phyloP scores from a whole-genome alignment of 2,113 vertebrate species.

The Oncorhynchus keta region DNA sequence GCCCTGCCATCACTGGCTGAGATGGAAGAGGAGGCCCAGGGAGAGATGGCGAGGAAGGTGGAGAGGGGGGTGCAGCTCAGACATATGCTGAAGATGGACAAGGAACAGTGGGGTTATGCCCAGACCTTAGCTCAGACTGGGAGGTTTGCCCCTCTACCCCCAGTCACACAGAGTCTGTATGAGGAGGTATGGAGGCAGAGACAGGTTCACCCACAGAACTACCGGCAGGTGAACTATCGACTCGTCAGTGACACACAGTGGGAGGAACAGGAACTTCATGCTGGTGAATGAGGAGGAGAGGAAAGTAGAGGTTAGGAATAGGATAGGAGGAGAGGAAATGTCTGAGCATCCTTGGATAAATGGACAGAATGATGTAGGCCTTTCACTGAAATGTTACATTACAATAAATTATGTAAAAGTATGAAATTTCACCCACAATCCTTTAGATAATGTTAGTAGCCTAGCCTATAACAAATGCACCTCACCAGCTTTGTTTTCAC shows the following conservation, averaged over 20 bases:
- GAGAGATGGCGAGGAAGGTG: slow-evolving; percentile 38
- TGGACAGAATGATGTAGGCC: too few relatives aligned
- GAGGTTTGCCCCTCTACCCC: slow-evolving; percentile 51
- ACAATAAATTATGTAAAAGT: too few relatives aligned
- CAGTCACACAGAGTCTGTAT: slow-evolving; percentile 56
- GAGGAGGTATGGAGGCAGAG: slow-evolving; percentile 62
- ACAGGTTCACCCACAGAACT: slow-evolving; percentile 44
- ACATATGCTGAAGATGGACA: slow-evolving; percentile 60
- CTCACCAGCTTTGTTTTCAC: too few relatives aligned
- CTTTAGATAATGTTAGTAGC: too few relatives aligned
- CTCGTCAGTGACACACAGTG: slow-evolving; percentile 61
- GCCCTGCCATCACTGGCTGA: slow-evolving; percentile 48
- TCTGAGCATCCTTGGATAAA: too few relatives aligned
- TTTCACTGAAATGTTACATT: too few relatives aligned
- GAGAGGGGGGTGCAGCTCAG: slow-evolving; percentile 44
- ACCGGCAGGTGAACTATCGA: slow-evolving; percentile 63
- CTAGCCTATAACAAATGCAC: too few relatives aligned
- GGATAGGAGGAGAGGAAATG: background rate
- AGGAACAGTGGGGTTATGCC: slow-evolving; percentile 71
- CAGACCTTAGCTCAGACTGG: slow-evolving; percentile 43
- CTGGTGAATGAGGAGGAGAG: slow-evolving; percentile 1
- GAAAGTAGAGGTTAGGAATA: background rate
- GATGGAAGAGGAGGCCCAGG: slow-evolving; percentile 55
- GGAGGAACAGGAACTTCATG: slow-evolving; percentile 38
- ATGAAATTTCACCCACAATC: too few relatives aligned